Conservation (phyloP, 2,113 vertebrate genomes). For the Dromaius novaehollandiae region DNA sequence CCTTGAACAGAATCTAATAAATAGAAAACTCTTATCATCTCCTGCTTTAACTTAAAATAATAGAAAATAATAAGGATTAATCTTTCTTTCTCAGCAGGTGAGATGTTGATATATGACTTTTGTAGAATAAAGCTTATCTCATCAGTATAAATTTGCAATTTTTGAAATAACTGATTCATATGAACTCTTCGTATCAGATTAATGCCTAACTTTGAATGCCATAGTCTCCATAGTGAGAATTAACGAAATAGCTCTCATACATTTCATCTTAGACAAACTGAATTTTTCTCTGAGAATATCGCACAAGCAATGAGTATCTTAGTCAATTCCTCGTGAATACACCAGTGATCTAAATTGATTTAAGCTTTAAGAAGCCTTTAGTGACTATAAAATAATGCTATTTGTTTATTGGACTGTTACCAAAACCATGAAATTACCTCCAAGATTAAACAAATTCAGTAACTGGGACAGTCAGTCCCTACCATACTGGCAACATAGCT, state of each 20-base stretch:
- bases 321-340: background rate
- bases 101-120: background rate
- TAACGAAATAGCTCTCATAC: background rate
- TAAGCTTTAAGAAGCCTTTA: background rate
- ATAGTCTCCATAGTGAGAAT: background rate
- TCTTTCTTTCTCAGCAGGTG: background rate
- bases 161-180: background rate
- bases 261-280: background rate
- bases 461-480: rapidly evolving
- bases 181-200: background rate
- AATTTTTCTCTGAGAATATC: background rate
- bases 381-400: background rate
- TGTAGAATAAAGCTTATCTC: background rate
- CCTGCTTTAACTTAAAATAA: background rate
- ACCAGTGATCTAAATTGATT: background rate
- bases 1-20: background rate
- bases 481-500: background rate
- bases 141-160: background rate
- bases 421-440: background rate
- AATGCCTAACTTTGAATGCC: background rate
- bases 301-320: background rate
- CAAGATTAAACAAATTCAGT: background rate
- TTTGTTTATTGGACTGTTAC: background rate
- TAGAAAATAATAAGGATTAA: background rate
- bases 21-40: background rate